Base-by-base conservation (phyloP, 2,888 invertebrate genomes). In the Calameuta pallipes region DNA sequence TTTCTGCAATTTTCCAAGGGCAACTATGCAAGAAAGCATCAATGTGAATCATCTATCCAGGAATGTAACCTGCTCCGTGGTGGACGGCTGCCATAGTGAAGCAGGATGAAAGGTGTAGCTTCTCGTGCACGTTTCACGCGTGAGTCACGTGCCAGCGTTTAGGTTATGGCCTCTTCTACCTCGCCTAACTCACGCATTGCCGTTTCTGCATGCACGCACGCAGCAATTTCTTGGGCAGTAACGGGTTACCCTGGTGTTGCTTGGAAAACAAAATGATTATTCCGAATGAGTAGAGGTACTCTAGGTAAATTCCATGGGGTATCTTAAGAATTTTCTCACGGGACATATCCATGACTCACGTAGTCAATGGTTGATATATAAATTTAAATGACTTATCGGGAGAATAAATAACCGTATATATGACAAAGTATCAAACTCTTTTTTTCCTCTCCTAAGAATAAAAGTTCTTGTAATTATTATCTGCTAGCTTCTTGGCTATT, bases 21-120 rank as follows among this genome's bases (percentile, higher is more conserved):
- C 56, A 56, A 23, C 23, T 6, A 9, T 41, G 23, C 56, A 56
- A 23, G 56, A 23, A 56, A 6, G 23, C 56, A 37, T 69, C 69
- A 36, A 71, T 31, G 78, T 78, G 78, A 78, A 70, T 78, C 78
- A 78, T 78, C 56, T 71, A 35, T 75, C 56, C 23, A 41, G 78
- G 78, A 78, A 78, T 78, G 78, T 75, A 75, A 75, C 78, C 78
- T 70, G 75, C 75, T 36, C 37, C 34, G 33, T 30, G 78, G 74
- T 30, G 36, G 69, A 34, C 31, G 71, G 71, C 31, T 56, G 56
- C 56, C 56, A 56, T 9, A 56, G 9, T 23, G 23, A 56, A 23
- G 23, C 56, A 56, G 56, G 23, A 56, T 23, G 56, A 56, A 56
- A 56, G 56, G 56, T 56, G 56, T 56, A 56, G 56, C 56, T 9